Evolutionary conservation across 2,888 invertebrate species (phyloP).

Genomic region (Colostygia pectinataria): DNA sequence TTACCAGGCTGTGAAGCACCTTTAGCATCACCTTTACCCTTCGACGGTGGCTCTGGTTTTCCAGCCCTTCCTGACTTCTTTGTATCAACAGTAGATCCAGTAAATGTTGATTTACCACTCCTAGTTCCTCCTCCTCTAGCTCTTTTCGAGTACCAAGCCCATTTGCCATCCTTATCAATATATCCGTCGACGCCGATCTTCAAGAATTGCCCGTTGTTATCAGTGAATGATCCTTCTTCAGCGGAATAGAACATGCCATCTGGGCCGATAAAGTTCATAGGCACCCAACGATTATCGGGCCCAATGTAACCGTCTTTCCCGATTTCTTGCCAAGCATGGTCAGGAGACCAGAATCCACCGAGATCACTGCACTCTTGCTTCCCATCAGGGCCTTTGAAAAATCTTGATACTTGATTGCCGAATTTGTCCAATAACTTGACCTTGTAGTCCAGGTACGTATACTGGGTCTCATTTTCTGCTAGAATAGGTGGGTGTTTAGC

Average conservation of each 20-base stretch:
- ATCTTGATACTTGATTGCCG: slow-evolving; percentile 70
- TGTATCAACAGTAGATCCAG: slow-evolving; percentile 37
- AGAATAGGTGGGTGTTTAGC: slow-evolving; percentile 60
- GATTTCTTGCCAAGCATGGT: slow-evolving; percentile 66
- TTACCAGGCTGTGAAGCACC: slow-evolving; percentile 22
- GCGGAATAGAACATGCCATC: slow-evolving; percentile 69
- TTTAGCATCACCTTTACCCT: slow-evolving; percentile 36
- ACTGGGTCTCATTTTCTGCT: slow-evolving; percentile 57
- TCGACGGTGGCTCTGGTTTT: slow-evolving; percentile 28
- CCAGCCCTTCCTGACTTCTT: slow-evolving; percentile 33
- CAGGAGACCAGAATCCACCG: slow-evolving; percentile 71
- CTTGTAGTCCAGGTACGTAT: slow-evolving; percentile 72
- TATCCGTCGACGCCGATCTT: slow-evolving; percentile 74
- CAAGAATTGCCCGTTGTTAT: slow-evolving; percentile 47
- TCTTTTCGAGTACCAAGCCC: slow-evolving; percentile 61
- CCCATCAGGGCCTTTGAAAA: slow-evolving; percentile 71
- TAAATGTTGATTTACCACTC: slow-evolving; percentile 44
- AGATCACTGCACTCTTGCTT: slow-evolving; percentile 72
- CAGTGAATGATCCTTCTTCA: slow-evolving; percentile 67
- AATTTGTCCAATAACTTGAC: slow-evolving; percentile 68
- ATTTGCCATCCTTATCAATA: slow-evolving; percentile 67
- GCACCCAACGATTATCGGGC: slow-evolving; percentile 71
- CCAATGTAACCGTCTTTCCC: slow-evolving; percentile 75
- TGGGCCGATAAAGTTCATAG: slow-evolving; percentile 69
- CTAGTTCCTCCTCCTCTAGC: slow-evolving; percentile 32